Conservation (phyloP, 1,140 invertebrate species). For the Dysdera silvatica region DNA sequence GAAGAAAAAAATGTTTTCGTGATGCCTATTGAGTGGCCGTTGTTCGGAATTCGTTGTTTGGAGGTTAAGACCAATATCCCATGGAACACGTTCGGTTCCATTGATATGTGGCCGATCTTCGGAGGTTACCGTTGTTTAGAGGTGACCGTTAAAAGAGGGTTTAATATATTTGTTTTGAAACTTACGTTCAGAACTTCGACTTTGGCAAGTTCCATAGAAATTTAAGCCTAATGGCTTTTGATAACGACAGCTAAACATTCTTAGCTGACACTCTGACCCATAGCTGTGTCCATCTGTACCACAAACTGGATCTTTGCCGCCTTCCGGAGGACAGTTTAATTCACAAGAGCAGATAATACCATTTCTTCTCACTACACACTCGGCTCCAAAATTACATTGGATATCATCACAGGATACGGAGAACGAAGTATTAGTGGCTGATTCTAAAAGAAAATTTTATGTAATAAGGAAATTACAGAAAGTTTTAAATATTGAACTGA, state of each 20-base stretch:
- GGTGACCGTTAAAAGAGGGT: too few species aligned
- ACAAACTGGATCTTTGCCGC: conserved; percentile 55
- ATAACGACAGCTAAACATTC: conserved; percentile 64
- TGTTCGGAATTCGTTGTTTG: too few species aligned
- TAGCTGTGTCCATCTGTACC: conserved; percentile 75
- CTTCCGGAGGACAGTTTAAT: conserved; percentile 36
- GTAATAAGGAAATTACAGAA: neutral
- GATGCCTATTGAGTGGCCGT: too few species aligned
- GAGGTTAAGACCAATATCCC: too few species aligned
- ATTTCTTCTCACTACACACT: conserved; percentile 60
- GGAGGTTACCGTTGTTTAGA: too few species aligned
- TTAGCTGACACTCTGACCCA: conserved; percentile 63
- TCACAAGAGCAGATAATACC: conserved; percentile 53
- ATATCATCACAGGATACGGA: conserved; percentile 61
- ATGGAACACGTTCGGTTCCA: too few species aligned
- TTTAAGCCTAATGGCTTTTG: conserved; percentile 74
- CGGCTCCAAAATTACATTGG: conserved; percentile 71
- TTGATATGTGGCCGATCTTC: too few species aligned
- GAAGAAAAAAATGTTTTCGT: too few species aligned
- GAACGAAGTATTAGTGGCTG: conserved; percentile 36
- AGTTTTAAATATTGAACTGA: neutral
- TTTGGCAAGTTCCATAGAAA: conserved; percentile 58
- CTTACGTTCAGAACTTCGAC: neutral
- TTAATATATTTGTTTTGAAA: too few species aligned
- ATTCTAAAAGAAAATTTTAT: neutral